Conservation (phyloP, 2,113 vertebrate species). For the Melanostigma gelatinosum region DNA sequence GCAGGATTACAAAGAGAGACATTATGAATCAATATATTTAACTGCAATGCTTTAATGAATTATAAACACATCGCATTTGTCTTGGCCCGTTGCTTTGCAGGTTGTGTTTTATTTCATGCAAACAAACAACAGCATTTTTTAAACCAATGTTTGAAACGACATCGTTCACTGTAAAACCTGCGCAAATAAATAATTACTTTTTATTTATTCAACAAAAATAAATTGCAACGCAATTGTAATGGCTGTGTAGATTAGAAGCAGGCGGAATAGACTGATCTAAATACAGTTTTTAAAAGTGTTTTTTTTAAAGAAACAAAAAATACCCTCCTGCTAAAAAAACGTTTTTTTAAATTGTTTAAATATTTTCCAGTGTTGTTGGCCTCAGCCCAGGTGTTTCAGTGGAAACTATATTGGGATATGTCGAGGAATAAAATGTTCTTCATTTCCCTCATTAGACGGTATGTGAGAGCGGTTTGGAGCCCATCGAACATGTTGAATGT, state of each 20-base stretch:
- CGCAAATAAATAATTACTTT: background rate
- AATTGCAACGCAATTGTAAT: background rate
- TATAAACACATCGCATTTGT: background rate
- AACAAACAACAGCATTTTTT: background rate
- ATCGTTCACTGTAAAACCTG: constrained; percentile 6
- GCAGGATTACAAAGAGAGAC: background rate
- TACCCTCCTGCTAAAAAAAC: background rate
- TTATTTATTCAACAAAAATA: too few species aligned
- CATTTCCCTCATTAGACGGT: background rate
- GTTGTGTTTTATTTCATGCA: constrained; percentile 2
- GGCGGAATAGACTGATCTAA: background rate
- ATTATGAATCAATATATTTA: background rate
- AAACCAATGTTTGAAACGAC: background rate
- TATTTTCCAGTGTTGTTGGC: background rate
- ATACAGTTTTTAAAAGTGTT: background rate
- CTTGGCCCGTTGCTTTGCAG: background rate
- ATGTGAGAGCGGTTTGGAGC: background rate
- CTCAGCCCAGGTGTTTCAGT: background rate
- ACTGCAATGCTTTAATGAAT: background rate
- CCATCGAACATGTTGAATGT: constrained; percentile 1
- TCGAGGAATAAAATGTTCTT: background rate
- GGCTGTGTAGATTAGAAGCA: background rate
- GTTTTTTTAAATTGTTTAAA: background rate
- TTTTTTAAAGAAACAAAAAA: background rate
- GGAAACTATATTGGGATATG: background rate